Evolutionary conservation across 2,797 vertebrate genomes (phyloP).

Genomic region (Hybognathus amarus): DNA sequence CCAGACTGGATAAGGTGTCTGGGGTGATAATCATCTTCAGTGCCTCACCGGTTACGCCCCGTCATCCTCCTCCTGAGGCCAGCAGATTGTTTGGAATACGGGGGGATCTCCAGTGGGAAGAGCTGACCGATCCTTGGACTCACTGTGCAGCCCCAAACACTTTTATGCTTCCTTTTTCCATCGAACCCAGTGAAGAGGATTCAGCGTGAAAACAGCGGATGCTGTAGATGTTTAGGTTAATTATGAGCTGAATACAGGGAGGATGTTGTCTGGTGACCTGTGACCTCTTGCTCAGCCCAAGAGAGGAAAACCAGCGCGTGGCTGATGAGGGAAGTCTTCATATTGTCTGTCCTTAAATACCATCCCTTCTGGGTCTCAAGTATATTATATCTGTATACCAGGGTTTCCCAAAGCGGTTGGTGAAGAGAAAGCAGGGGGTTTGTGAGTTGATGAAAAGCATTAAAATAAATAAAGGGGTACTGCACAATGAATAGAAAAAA

Average conservation of each 20-base stretch:
- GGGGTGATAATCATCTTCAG: slow-evolving; percentile 41
- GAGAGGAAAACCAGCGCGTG: slow-evolving; percentile 80
- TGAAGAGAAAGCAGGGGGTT: neutral
- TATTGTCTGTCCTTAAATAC: slow-evolving; percentile 35
- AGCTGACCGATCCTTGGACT: slow-evolving; percentile 20
- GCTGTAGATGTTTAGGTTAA: slow-evolving; percentile 83
- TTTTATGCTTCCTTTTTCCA: slow-evolving; percentile 81
- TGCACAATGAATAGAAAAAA: too few relatives aligned
- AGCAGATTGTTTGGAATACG: slow-evolving; percentile 58
- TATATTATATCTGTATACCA: slow-evolving; percentile 11
- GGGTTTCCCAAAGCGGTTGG: neutral
- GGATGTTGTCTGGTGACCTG: slow-evolving; percentile 78
- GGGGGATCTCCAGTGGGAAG: slow-evolving; percentile 41
- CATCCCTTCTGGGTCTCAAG: slow-evolving; percentile 23
- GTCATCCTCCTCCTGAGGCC: slow-evolving; percentile 31
- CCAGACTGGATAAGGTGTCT: slow-evolving; percentile 30
- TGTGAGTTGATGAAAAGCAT: neutral
- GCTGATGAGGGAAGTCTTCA: slow-evolving; percentile 55
- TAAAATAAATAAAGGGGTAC: neutral
- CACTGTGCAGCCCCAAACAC: slow-evolving; percentile 63
- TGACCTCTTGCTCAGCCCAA: slow-evolving; percentile 75
- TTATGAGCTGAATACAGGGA: slow-evolving; percentile 84
- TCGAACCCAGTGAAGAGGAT: slow-evolving; percentile 71
- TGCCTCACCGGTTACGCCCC: slow-evolving; percentile 38
- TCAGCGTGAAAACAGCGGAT: slow-evolving; percentile 87